Evolutionary conservation across 1,140 invertebrate species (phyloP).

Genomic region (Mesaphorura yosii): DNA sequence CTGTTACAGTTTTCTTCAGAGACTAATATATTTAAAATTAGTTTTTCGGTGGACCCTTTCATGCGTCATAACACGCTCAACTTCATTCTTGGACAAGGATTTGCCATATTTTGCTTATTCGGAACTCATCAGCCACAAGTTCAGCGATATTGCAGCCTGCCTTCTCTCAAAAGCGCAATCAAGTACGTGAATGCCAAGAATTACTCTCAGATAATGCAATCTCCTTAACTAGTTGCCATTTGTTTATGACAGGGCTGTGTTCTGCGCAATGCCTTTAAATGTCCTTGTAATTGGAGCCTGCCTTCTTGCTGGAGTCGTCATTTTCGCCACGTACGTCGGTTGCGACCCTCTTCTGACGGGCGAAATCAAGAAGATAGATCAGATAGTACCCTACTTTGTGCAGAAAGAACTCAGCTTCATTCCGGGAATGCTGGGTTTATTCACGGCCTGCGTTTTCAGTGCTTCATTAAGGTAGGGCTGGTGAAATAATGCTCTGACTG

Average conservation of each 20-base stretch:
- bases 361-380: constrained; percentile 16
- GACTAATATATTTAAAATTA: constrained; percentile 21
- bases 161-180: constrained; percentile 19
- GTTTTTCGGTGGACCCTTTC: constrained; percentile 39
- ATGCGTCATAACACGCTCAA: constrained; percentile 43
- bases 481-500: no score
- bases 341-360: constrained; percentile 34
- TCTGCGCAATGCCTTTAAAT: constrained; percentile 7
- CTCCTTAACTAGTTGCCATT: no score
- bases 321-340: constrained; percentile 34
- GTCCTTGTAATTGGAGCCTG: constrained; percentile 15
- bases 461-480: constrained; percentile 21
- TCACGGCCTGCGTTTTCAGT: constrained; percentile 20
- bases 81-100: constrained; percentile 40
- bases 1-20: neutral
- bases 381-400: constrained; percentile 27
- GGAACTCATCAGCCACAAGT: constrained; percentile 45
- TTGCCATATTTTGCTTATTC: constrained; percentile 43
- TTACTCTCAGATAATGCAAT: no score
- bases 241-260: neutral
- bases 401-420: constrained; percentile 13
- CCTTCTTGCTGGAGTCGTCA: constrained; percentile 32
- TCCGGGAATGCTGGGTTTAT: constrained; percentile 26
- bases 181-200: no score
- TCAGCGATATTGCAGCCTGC: constrained; percentile 37